Evolutionary conservation across 23 tunicate species (phyloP).

Genomic region (Aplidium turbinatum): DNA sequence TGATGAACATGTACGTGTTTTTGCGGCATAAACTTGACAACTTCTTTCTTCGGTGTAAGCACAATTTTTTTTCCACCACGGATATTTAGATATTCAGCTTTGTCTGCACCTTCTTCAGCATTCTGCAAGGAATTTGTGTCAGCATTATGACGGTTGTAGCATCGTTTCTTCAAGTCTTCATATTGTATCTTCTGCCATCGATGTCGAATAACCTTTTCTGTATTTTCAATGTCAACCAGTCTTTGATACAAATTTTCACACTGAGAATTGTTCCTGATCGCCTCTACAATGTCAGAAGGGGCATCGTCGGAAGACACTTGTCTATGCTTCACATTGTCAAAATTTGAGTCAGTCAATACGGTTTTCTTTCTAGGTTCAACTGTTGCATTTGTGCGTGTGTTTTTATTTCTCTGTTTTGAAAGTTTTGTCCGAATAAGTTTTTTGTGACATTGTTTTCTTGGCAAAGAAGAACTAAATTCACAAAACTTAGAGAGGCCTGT

Average conservation of each 20-base stretch:
- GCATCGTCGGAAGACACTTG: neutral
- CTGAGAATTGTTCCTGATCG: neutral
- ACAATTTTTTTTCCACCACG: conserved; percentile 11
- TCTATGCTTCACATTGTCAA: neutral
- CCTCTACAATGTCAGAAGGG: neutral
- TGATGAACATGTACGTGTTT: neutral
- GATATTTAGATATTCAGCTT: neutral
- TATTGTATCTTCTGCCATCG: conserved; percentile 49
- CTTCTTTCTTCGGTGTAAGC: conserved; percentile 2
- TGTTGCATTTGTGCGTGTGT: too few species aligned
- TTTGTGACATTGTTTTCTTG: too few species aligned
- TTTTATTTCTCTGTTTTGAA: too few species aligned
- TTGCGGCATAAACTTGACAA: conserved; percentile 11
- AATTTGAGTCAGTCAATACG: too few species aligned
- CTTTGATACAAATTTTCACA: conserved; percentile 18
- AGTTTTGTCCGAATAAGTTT: too few species aligned
- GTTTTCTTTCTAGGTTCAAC: too few species aligned
- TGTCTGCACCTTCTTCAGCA: neutral
- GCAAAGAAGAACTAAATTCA: too few species aligned
- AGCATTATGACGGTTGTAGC: neutral
- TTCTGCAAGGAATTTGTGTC: neutral
- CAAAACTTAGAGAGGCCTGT: too few species aligned
- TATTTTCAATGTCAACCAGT: conserved; percentile 42
- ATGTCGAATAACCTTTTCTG: conserved; percentile 28
- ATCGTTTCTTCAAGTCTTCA: conserved; percentile 4